Percentiles rank a stretch among this genome's conserved stretches.
phyloP scores from a whole-genome alignment of 2,797 vertebrate species.

The Enteromius argenteus region DNA sequence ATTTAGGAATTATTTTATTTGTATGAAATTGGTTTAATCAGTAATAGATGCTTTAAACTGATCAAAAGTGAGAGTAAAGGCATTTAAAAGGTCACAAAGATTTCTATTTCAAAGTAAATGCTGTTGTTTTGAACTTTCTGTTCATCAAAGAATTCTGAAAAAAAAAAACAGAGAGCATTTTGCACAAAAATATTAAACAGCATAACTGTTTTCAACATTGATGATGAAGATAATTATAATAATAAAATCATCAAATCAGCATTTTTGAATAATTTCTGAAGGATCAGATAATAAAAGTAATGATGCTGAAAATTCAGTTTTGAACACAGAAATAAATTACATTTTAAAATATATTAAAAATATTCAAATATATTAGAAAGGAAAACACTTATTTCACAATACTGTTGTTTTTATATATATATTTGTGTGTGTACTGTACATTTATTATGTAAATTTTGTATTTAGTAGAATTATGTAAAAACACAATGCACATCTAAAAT shows the following conservation, averaged over 20 bases:
- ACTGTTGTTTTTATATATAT: no score
- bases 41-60: no score
- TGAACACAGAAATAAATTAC: not conserved
- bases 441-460: not conserved
- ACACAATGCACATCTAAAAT: no score
- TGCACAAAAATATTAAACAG: not conserved
- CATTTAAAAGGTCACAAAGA: not conserved
- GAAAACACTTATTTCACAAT: not conserved
- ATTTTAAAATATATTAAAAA: not conserved
- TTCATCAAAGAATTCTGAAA: not conserved
- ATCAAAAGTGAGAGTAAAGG: not conserved
- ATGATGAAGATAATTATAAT: not conserved
- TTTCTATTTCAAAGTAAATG: not conserved
- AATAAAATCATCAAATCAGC: not conserved
- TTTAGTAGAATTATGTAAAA: not conserved
- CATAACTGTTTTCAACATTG: not conserved
- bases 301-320: not conserved
- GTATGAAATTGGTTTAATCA: not conserved
- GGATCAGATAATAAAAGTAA: not conserved
- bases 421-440: no score
- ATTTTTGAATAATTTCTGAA: not conserved
- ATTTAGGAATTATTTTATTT: not conserved
- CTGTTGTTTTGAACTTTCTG: not conserved
- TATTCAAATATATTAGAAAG: no score
- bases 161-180: not conserved